Base-by-base conservation (phyloP, 2,797 vertebrate genomes). In the Nothura maculosa region DNA sequence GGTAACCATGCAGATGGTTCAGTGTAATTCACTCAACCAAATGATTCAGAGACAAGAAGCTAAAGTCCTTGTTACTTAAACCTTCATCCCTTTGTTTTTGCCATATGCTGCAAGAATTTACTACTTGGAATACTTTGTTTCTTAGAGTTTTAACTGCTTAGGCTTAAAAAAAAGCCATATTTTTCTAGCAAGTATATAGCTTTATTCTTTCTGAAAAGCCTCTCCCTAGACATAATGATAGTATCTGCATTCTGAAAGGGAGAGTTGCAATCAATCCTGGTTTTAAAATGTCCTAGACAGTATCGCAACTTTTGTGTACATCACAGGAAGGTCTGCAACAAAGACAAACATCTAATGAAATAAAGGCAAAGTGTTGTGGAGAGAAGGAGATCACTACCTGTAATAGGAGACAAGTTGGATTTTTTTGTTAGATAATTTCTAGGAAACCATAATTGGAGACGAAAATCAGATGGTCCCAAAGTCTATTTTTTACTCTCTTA, bases 221-320 rank as follows among this genome's bases (percentile, higher is more conserved):
- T 87, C 64, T 92, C 76, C 27, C 7, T 42, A 84, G 82, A 73
- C 45, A 60, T 17, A 84, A 90, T 85, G 93, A 85, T 57, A 24
- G 2, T 67, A 85, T 74, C 89, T 93, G 62, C 6, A 16, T 96
- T 96, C 94, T 90, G 77, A 90, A 93, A 90, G 66, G 83, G n/a
- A 54, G 48, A 85, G 45, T 64, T 85, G 58, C 48, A 96, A 73
- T 58, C 92, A 96, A 74, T 61, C 93, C 66, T 90, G 67, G 66
- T 62, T 77, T 94, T 69, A 91, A 86, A 94, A 82, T 34, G 5
- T 84, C 60, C 42, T 32, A 90, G 85, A 83, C 16, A 62, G 64
- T 24, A 69, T 48, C 52, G 30, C 22, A 94, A 94, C 19, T 83
- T 55, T 54, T 58, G 30, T 66, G 36, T 64, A 52, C 72, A 63